These are phyloP conservation scores for Cygnus olor DNA, from an alignment of 2,797 vertebrate genomes.

Conservation along the genomic window DNA sequence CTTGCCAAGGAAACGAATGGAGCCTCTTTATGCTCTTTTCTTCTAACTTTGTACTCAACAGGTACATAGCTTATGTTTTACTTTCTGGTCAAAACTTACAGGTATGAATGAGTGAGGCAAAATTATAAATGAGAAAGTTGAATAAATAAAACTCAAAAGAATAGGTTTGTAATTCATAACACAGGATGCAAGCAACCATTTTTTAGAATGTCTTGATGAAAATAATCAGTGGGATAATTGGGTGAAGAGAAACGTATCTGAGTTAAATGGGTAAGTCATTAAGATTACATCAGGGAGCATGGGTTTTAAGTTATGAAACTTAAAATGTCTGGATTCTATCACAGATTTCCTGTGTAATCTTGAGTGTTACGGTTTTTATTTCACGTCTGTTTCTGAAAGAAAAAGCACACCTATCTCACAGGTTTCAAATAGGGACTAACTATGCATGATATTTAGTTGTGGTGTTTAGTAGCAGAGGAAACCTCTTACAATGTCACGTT, in stretches of 20 bases:
- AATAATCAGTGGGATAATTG: background rate
- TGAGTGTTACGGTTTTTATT: background rate
- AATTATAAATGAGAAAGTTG: background rate
- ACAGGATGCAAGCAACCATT: background rate
- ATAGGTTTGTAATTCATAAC: background rate
- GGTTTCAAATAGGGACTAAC: background rate
- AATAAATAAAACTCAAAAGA: background rate
- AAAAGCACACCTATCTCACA: background rate
- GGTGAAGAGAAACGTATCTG: background rate
- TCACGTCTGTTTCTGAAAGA: background rate
- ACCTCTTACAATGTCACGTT: background rate
- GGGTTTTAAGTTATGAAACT: background rate
- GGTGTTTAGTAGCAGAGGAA: background rate
- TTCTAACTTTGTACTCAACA: constrained; percentile 98
- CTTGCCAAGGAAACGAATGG: constrained; percentile 99
- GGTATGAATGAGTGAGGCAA: background rate
- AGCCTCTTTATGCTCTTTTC: constrained; percentile 99
- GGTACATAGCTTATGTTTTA: constrained; percentile 85
- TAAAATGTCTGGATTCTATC: background rate
- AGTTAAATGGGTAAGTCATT: background rate
- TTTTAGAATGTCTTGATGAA: background rate
- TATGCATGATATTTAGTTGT: background rate
- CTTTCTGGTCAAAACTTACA: constrained; percentile 20
- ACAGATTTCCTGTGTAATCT: background rate
- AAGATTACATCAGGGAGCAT: background rate